These are phyloP conservation scores for Drosophila siamana DNA, from an alignment of 2,888 invertebrate species.

Conservation along the genomic window DNA sequence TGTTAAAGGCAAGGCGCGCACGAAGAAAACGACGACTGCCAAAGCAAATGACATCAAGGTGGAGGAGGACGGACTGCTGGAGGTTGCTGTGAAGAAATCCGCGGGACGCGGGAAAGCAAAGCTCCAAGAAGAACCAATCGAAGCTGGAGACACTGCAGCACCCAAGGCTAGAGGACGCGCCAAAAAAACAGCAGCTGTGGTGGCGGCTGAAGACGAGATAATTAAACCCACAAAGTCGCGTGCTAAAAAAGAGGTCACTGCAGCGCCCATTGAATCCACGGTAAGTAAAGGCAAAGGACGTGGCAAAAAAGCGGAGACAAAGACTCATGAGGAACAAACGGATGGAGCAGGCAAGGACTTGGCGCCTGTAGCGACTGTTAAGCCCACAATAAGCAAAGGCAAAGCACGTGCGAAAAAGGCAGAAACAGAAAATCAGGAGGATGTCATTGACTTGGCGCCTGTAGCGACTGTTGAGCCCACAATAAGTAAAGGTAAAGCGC, in stretches of 20 bases:
- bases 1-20: slow-evolving; percentile 8
- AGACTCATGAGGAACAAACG: slow-evolving; percentile 8
- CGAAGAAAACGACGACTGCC: slow-evolving; percentile 7
- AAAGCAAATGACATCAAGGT: neutral
- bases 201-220: slow-evolving; percentile 12
- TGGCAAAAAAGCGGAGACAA: slow-evolving; percentile 40
- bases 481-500: neutral
- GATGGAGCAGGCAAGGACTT: neutral
- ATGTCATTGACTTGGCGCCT: neutral
- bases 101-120: slow-evolving; percentile 27
- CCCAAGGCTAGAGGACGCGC: slow-evolving; percentile 45
- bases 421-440: neutral
- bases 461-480: neutral
- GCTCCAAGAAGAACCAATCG: neutral
- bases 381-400: neutral
- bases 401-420: neutral
- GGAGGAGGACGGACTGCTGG: neutral
- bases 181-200: slow-evolving; percentile 40
- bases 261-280: slow-evolving; percentile 1
- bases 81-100: slow-evolving; percentile 24
- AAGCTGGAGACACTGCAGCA: slow-evolving; percentile 18
- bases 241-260: slow-evolving; percentile 35
- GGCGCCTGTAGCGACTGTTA: neutral
- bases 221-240: slow-evolving; percentile 36
- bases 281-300: slow-evolving; percentile 22